A percentile compares a stretch with the other conserved stretches of the same genome.
Conservation (phyloP, 2,797 vertebrate species). For the Apogon talboti region DNA sequence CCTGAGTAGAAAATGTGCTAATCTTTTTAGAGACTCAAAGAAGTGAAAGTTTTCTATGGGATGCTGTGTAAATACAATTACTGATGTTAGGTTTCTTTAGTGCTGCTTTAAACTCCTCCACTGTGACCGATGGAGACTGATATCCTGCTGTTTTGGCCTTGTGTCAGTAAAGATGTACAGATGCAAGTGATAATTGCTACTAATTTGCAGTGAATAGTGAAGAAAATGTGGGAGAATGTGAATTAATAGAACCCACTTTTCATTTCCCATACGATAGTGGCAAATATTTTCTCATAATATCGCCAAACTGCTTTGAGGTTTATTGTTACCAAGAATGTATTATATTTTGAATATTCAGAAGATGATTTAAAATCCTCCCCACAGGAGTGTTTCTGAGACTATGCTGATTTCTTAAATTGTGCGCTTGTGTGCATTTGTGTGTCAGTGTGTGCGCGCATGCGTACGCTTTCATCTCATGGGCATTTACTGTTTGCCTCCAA, state of each 20-base stretch:
- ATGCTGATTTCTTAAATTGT: constrained; percentile 34
- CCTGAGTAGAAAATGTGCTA: constrained; percentile 24
- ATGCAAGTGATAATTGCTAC: constrained; percentile 25
- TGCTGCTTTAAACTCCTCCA: too few species aligned
- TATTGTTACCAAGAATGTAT: constrained; percentile 53
- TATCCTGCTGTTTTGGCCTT: constrained; percentile 31
- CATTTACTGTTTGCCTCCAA: constrained; percentile 59
- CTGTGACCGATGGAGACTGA: constrained; percentile 43
- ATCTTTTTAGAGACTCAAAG: constrained; percentile 28
- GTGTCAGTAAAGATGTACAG: constrained; percentile 29
- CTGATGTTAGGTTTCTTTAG: too few species aligned
- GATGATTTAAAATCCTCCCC: constrained; percentile 49
- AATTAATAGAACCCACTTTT: constrained; percentile 37
- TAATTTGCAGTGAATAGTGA: constrained; percentile 22
- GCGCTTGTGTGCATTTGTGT: constrained; percentile 1
- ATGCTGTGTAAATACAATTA: constrained; percentile 30
- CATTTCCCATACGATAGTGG: constrained; percentile 38
- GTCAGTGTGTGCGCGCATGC: constrained; percentile 15
- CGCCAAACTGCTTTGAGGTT: constrained; percentile 37
- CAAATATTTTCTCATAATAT: constrained; percentile 41
- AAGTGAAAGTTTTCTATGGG: constrained; percentile 34
- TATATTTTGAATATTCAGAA: constrained; percentile 60
- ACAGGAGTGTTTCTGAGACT: constrained; percentile 39
- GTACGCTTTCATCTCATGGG: constrained; percentile 46
- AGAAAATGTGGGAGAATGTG: constrained; percentile 15